phyloP scores from a whole-genome alignment of 2,888 invertebrate genomes.

The Hermaeophaga mercurialis region DNA sequence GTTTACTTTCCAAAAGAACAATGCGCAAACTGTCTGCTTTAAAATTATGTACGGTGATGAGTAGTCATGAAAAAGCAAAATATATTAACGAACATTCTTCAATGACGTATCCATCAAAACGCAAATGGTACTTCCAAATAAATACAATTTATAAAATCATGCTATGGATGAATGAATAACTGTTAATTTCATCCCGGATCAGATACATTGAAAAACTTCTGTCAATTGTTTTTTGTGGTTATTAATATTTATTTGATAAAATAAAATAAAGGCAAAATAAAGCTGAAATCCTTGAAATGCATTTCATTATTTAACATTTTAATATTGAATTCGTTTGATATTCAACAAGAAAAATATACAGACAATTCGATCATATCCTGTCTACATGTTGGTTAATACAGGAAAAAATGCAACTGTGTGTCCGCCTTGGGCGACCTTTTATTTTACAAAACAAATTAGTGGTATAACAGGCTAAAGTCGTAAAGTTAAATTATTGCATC shows the following conservation, averaged over 20 bases:
- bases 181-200: too few species aligned
- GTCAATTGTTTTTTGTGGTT: too few species aligned
- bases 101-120: slow-evolving; percentile 1
- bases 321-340: too few species aligned
- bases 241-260: too few species aligned
- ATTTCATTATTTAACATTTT: too few species aligned
- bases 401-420: slow-evolving; percentile 25
- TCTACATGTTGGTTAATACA: slow-evolving; percentile 13
- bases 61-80: slow-evolving; percentile 12
- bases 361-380: slow-evolving; percentile 6
- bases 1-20: slow-evolving; percentile 34
- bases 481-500: slow-evolving; percentile 48
- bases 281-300: too few species aligned
- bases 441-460: slow-evolving; percentile 44
- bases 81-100: slow-evolving; percentile 1
- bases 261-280: too few species aligned
- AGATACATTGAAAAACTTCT: too few species aligned
- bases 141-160: too few species aligned
- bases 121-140: too few species aligned
- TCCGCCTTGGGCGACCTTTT: slow-evolving; percentile 36
- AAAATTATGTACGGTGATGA: slow-evolving; percentile 33
- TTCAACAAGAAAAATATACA: too few species aligned
- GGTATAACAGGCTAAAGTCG: slow-evolving; percentile 39
- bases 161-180: too few species aligned
- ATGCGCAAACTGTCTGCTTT: slow-evolving; percentile 29